phyloP scores from a whole-genome alignment of 2,797 vertebrate species.

The Crenichthys baileyi region DNA sequence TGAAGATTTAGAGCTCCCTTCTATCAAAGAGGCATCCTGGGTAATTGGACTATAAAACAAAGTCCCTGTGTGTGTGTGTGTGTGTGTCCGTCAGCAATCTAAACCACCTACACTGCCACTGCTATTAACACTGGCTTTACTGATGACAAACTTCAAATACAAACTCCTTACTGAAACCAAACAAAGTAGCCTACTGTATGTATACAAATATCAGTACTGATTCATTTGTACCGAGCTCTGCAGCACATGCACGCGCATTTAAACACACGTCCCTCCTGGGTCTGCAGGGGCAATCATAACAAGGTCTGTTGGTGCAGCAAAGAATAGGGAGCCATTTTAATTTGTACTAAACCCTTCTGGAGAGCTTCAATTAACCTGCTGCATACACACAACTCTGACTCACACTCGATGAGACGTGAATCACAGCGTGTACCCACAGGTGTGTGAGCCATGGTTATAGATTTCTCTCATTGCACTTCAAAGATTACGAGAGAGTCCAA shows the following conservation, averaged over 20 bases:
- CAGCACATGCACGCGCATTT: neutral
- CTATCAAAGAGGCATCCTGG: constrained; percentile 57
- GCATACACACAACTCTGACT: constrained; percentile 49
- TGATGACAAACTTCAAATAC: constrained; percentile 59
- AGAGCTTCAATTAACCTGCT: constrained; percentile 55
- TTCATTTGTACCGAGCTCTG: constrained; percentile 21
- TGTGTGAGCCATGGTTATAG: constrained; percentile 26
- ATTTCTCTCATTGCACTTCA: constrained; percentile 23
- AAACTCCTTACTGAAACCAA: constrained; percentile 29
- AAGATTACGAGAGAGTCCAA: constrained; percentile 25
- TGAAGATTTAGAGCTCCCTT: constrained; percentile 61
- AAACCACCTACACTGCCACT: constrained; percentile 36
- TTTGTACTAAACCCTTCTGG: constrained; percentile 60
- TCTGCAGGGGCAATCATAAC: constrained; percentile 45
- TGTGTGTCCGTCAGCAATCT: constrained; percentile 20
- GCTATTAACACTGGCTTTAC: constrained; percentile 41
- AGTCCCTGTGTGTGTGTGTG: neutral
- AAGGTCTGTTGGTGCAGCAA: constrained; percentile 41
- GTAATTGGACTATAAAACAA: constrained; percentile 71
- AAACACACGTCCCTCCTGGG: constrained; percentile 12
- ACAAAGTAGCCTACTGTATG: neutral
- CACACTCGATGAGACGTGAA: constrained; percentile 40
- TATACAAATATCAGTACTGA: constrained; percentile 24
- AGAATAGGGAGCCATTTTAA: constrained; percentile 53
- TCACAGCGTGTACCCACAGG: constrained; percentile 4